Percentiles rank a stretch among this genome's conserved stretches.
Evolutionary conservation across 2,797 vertebrate species (phyloP).

Genomic region (Gastrophryne carolinensis): DNA sequence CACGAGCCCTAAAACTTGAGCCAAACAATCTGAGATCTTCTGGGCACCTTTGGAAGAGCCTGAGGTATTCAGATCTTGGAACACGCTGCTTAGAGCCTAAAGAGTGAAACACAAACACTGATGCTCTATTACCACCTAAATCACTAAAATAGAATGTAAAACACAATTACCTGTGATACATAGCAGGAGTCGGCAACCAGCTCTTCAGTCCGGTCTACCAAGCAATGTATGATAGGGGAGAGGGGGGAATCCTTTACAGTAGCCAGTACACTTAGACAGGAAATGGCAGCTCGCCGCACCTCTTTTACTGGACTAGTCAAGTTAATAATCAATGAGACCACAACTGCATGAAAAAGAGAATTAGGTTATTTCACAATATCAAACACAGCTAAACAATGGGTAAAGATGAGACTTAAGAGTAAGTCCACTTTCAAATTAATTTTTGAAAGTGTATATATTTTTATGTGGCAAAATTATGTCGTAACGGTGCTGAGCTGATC

Average conservation of each 20-base stretch:
- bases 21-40: constrained; percentile 67
- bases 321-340: constrained; percentile 79
- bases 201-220: constrained; percentile 81
- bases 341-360: constrained; percentile 73
- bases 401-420: too few species aligned
- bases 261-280: constrained; percentile 71
- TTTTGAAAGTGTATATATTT: too few species aligned
- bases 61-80: constrained; percentile 64
- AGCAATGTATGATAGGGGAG: constrained; percentile 70
- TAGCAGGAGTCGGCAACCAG: constrained; percentile 81
- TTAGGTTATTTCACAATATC: too few species aligned
- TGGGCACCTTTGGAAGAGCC: constrained; percentile 63
- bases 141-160: too few species aligned
- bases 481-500: too few species aligned
- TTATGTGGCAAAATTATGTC: too few species aligned
- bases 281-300: constrained; percentile 80
- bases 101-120: constrained; percentile 42
- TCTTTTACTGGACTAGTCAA: constrained; percentile 80
- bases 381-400: too few species aligned
- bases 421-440: too few species aligned
- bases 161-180: constrained; percentile 75
- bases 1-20: constrained; percentile 72
- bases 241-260: constrained; percentile 65
- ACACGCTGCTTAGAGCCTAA: constrained; percentile 76
- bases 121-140: too few species aligned